Conservation (phyloP, 2,888 invertebrate genomes). For the Neuroscelio doddi region DNA sequence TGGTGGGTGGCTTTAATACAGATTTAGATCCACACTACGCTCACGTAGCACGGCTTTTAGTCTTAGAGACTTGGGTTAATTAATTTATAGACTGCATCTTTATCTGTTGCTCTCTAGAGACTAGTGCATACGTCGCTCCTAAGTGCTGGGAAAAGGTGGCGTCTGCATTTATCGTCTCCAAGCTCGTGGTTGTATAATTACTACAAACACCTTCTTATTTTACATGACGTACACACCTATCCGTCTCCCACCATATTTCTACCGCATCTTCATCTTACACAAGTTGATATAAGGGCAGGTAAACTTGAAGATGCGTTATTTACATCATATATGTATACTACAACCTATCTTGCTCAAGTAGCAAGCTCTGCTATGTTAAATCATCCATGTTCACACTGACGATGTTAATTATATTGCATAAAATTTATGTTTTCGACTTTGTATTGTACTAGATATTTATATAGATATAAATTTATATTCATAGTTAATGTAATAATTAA, state of each 20-base stretch:
- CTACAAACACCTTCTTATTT: constrained; percentile 14
- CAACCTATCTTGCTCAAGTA: constrained; percentile 7
- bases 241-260: constrained; percentile 11
- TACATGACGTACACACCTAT: constrained; percentile 5
- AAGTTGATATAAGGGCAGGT: constrained; percentile 8
- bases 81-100: constrained; percentile 67
- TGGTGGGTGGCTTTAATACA: constrained; percentile 63
- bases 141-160: constrained; percentile 47
- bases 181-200: constrained; percentile 31
- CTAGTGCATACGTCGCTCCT: constrained; percentile 28
- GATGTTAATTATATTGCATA: too few species aligned
- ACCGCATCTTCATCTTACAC: constrained; percentile 3
- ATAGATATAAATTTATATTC: too few species aligned
- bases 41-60: constrained; percentile 59
- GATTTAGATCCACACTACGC: constrained; percentile 60
- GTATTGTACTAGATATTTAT: too few species aligned
- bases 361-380: constrained; percentile 46
- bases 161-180: constrained; percentile 43
- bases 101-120: constrained; percentile 55
- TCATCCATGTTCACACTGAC: constrained; percentile 30
- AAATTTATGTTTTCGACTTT: too few species aligned
- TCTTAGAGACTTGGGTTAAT: constrained; percentile 66
- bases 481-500: too few species aligned
- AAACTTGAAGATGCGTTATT: constrained; percentile 15
- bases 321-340: neutral